Base-by-base conservation (phyloP, 2,797 vertebrate genomes). In the Synanceia verrucosa region DNA sequence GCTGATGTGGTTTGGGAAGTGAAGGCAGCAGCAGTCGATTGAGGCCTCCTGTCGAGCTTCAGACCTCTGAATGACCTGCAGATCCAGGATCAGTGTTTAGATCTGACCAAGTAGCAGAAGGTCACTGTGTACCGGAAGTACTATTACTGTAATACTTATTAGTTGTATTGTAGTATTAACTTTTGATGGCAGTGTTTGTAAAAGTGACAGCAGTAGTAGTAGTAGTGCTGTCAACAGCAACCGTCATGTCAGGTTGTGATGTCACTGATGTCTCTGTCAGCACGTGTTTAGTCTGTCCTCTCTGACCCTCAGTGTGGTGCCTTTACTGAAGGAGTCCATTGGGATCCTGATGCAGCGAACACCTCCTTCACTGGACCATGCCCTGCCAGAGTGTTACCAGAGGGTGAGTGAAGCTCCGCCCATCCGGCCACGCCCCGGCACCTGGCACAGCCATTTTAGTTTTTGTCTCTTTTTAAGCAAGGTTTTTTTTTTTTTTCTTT, bases 321-420 rank as follows among this genome's bases (percentile, higher is more conserved):
- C 98, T 5, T 92, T 99, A 79, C 87, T 99, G 78, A 96, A 78
- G 87, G 96, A 99, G 68, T 99, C 97, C 48, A 96, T 99, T 56
- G 96, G 96, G 44, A 98, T 99, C 90, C 86, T 99, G 89, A 99
- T 99, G 98, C 98, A 99, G 89, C 93, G 98, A 65, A 99, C 97
- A 8, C 97, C 98, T 36, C 96, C 96, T 0, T 71, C 93, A 0
- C 89, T 99, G 83, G 98, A 99, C 91, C 88, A 91, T 0, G 37
- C 74, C n/a, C 93, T 99, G 69, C 97, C 97, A 33, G 96, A 97
- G 82, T 98, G 97, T 89, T 99, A 98, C 89, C 98, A 99, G 92
- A 94, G 97, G 95, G 96, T 97, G 29, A 31, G 28, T 29, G 6
- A 29, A 6, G 28, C 28, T 6, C 28, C 28, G 6, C 28, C 28